A percentile compares a stretch with the other conserved stretches of the same genome.
These are phyloP conservation scores for Leptopilina clavipes DNA, from an alignment of 1,140 invertebrate species.

Conservation along the genomic window DNA sequence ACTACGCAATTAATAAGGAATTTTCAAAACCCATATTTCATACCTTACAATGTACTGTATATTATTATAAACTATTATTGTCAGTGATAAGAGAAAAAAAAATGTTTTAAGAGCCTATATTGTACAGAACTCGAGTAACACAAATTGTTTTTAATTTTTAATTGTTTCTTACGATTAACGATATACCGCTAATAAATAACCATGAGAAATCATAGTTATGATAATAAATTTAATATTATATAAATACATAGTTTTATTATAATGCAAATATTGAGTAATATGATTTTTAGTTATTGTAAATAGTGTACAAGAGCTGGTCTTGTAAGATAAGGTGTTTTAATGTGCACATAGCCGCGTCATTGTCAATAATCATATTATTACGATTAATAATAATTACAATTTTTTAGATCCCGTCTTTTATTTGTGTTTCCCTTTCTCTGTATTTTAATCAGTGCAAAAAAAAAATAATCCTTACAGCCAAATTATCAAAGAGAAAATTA, in stretches of 20 bases:
- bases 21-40: constrained; percentile 48
- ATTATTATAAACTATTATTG: constrained; percentile 43
- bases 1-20: constrained; percentile 38
- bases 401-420: constrained; percentile 59
- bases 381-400: constrained; percentile 76
- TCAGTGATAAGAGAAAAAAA: constrained; percentile 65
- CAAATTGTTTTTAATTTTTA: constrained; percentile 67
- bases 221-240: constrained; percentile 68
- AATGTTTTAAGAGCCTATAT: constrained; percentile 71
- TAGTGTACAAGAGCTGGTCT: constrained; percentile 77
- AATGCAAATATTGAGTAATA: constrained; percentile 67
- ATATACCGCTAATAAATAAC: constrained; percentile 55
- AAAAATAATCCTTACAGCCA: too few species aligned
- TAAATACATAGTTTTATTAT: constrained; percentile 71
- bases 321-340: constrained; percentile 79
- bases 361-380: constrained; percentile 76
- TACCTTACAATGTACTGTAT: constrained; percentile 46
- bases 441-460: too few species aligned
- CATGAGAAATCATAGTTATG: constrained; percentile 55
- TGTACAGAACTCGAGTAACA: constrained; percentile 67
- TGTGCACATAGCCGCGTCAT: constrained; percentile 78
- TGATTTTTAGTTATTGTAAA: constrained; percentile 75
- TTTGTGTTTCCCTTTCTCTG: neutral
- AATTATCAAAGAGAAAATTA: neutral
- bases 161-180: constrained; percentile 63